Base-by-base conservation (phyloP, 2,113 vertebrate genomes). In the Columba livia region DNA sequence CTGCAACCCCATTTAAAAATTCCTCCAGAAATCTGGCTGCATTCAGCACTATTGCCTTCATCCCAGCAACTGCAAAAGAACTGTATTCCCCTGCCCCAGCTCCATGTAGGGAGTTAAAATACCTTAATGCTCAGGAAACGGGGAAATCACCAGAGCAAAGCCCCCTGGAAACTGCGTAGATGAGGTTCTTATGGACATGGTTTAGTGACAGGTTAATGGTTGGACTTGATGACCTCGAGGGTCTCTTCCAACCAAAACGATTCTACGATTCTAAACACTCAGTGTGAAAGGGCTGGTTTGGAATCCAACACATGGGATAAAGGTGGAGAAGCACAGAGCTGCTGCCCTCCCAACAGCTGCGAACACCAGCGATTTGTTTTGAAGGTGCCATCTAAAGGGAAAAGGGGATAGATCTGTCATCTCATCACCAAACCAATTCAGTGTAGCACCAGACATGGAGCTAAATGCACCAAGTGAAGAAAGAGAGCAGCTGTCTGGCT, bases 401-500 rank as follows among this genome's bases (percentile, higher is more conserved):
- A 71, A 67, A 50, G 62, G 79, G 72, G 67, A 81, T 14, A 15
- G 25, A 71, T 53, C 84, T 32, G 5, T 50, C 77, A 64, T 60
- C 48, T 53, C 66, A 13, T 91, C 80, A 79, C 72, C 38, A 67
- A 92, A 69, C 18, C 0, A 0, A 48, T 25, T 44, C 4, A 2
- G 26, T 36, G 34, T 47, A 56, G 74, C 57, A 42, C 10, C 89
- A 90, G 72, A 80, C 60, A 25, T 26, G 0, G 53, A 74, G 50
- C 65, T 71, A 74, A 90, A 78, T 7, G 82, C 51, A 84, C 57
- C 47, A 36, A 47, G 15, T 38, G 77, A 92, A 53, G 44, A 65
- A 66, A 85, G 10, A 34, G 36, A 87, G 85, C 70, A 91, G 89
- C 89, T 73, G 89, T 3, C 70, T 82, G 84, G 64, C 85, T 70